Percentiles rank a stretch among this genome's conserved stretches.
Conservation (phyloP, 2,888 invertebrate genomes). For the Clanis bilineata region DNA sequence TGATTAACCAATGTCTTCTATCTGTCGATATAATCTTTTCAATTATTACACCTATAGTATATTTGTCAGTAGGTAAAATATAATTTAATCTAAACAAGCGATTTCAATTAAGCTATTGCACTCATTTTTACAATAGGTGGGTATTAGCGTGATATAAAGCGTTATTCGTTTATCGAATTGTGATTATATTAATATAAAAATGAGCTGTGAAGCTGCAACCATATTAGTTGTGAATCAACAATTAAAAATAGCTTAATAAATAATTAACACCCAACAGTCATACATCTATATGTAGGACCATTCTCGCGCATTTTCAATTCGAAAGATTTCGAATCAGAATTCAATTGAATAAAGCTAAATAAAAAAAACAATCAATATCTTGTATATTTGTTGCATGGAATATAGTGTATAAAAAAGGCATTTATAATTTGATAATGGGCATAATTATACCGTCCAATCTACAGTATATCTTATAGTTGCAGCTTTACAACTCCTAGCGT, state of each 20-base stretch:
- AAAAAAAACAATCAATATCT: no score
- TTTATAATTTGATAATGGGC: no score
- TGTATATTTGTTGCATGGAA: no score
- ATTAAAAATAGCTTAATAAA: neutral
- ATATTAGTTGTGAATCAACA: neutral
- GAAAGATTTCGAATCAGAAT: no score
- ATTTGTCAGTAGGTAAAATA: neutral
- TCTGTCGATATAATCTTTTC: neutral
- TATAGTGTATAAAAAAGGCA: no score
- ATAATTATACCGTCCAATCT: no score
- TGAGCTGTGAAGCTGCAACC: neutral
- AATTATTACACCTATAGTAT: no score
- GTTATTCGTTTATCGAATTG: neutral
- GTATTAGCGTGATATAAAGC: conserved; percentile 16
- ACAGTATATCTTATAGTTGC: neutral
- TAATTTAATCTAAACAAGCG: neutral
- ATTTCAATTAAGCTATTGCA: neutral
- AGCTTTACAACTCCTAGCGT: neutral
- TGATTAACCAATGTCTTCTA: no score
- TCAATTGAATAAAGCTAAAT: no score
- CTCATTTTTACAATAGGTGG: neutral
- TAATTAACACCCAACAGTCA: no score
- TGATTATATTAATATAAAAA: neutral
- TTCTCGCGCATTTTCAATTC: no score
- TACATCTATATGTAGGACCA: no score